Percentiles rank a stretch among this genome's conserved stretches.
Evolutionary conservation across 2,113 vertebrate species (phyloP).

Genomic region (Epinephelus cyanopodus): DNA sequence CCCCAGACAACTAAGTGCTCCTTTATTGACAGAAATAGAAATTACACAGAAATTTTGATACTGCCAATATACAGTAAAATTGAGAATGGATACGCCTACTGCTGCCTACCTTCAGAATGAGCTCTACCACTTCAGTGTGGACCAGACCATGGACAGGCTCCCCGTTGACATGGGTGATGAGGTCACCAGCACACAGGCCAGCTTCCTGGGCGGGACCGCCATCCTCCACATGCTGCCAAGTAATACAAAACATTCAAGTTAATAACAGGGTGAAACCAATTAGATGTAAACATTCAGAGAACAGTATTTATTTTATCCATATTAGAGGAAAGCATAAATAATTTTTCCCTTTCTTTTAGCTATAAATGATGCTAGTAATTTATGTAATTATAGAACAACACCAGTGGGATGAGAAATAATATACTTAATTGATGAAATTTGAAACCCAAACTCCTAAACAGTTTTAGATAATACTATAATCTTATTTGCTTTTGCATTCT

Average conservation of each 20-base stretch:
- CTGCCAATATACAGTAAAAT: neutral
- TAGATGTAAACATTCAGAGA: neutral
- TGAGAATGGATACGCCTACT: neutral
- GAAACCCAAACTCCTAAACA: neutral
- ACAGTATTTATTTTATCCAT: neutral
- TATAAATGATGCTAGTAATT: neutral
- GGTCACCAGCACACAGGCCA: constrained; percentile 92
- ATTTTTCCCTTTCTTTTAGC: neutral
- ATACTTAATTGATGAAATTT: neutral
- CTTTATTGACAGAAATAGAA: neutral
- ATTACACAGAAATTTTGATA: neutral
- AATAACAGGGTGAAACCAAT: neutral
- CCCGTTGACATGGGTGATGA: constrained; percentile 98
- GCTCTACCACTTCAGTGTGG: constrained; percentile 95
- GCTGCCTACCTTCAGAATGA: constrained; percentile 91
- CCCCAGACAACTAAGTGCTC: neutral
- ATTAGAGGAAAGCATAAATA: neutral
- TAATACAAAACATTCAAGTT: neutral
- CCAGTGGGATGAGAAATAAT: neutral
- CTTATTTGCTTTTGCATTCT: neutral
- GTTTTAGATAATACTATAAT: neutral
- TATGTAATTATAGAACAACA: neutral
- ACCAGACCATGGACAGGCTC: constrained; percentile 95
- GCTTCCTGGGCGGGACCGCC: constrained; percentile 93
- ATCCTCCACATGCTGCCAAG: constrained; percentile 92